Conservation (phyloP, 2,113 vertebrate species). For the Sinocyclocheilus maitianheensis region DNA sequence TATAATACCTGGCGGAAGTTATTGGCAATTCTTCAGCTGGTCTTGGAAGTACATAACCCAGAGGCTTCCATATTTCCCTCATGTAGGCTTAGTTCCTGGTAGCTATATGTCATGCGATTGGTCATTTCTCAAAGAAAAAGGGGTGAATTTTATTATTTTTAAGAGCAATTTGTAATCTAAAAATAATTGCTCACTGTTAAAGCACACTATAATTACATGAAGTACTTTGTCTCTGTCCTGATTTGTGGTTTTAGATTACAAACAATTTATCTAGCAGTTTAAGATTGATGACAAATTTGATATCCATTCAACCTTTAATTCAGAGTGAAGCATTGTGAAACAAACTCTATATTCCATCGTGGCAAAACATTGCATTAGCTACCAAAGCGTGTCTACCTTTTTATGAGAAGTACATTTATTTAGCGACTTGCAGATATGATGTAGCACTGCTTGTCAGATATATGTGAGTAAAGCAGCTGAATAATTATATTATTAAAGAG, state of each 20-base stretch:
- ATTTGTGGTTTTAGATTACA: background rate
- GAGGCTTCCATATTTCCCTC: background rate
- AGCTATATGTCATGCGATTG: background rate
- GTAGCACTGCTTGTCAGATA: too few relatives aligned
- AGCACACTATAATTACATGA: background rate
- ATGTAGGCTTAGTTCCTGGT: background rate
- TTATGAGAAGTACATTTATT: too few relatives aligned
- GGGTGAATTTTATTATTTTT: background rate
- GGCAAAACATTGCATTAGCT: background rate
- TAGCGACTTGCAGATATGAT: too few relatives aligned
- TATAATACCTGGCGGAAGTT: background rate
- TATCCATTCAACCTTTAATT: background rate
- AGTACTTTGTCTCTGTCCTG: background rate
- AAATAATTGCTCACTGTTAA: background rate
- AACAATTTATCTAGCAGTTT: background rate
- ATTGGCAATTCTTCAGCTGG: background rate
- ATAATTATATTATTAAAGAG: background rate
- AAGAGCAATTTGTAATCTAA: background rate
- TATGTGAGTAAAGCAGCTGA: too few relatives aligned
- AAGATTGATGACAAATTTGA: background rate
- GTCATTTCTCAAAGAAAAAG: background rate
- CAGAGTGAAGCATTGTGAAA: background rate
- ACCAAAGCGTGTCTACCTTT: too few relatives aligned
- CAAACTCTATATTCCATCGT: background rate
- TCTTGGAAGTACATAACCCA: background rate